Evolutionary conservation across 2,888 invertebrate genomes (phyloP), one percentile per base, ranked within the genome.

Genomic region (Meiosimyza platycephala): DNA sequence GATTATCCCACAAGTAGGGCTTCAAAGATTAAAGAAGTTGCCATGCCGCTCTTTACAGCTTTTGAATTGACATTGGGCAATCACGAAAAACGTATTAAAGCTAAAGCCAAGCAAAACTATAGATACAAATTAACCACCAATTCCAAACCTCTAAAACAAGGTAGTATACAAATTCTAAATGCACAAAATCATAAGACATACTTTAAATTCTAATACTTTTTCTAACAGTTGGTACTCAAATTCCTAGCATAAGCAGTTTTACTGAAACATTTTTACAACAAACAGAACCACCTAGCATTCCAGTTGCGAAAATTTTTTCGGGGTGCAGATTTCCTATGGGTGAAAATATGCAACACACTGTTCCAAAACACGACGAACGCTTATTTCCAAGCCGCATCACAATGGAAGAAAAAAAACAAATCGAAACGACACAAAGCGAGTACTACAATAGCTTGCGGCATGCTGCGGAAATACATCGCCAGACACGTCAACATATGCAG

Each of bases 381-480:
- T 9, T 40, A 9, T 7, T 40, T 5, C 9, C 40, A 40, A 40
- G 40, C 40, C 40, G 9, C 9, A 40, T 40, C 9, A 40, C 40
- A 40, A 40, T 9, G 40, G 9, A 40, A 9, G 40, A 40, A 40
- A 40, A 90, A 91, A 9, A 95, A 97, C 88, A 94, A 94, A 77
- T 91, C 93, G 78, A 95, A 88, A 40, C 9, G 9, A 40, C 40
- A 40, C 95, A 97, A 78, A 93, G 93, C 80, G 97, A 98, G 80
- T 93, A 96, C 82, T 98, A 98, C 84, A 94, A 95, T 82, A 97
- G 98, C 87, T 93, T 98, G 68, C 90, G 99, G 74, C 93, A 95
- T 80, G 98, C 99, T 48, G 99, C 99, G 15, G 99, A 99, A 86
- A 98, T 97, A 64, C 99, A 99, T 86, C 92, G 99, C 88, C 97